phyloP scores from a whole-genome alignment of 1,140 invertebrate genomes.

The Cydia strobilella region DNA sequence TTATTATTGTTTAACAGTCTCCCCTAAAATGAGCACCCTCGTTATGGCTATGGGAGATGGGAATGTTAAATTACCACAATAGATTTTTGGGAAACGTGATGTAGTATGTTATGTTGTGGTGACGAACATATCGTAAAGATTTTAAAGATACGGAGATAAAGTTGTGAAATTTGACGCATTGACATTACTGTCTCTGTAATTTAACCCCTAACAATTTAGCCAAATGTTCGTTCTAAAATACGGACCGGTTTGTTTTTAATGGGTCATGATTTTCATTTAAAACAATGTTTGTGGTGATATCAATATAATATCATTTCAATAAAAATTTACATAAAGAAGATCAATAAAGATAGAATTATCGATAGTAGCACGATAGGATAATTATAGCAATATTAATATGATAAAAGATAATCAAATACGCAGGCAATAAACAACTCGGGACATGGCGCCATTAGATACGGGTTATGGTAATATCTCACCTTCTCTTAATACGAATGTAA shows the following conservation, averaged over 20 bases:
- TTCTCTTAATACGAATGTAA: background rate
- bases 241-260: background rate
- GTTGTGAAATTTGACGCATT: background rate
- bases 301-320: background rate
- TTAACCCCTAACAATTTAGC: too few relatives aligned
- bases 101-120: background rate
- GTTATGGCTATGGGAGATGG: conserved; percentile 46
- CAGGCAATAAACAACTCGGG: background rate
- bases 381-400: background rate
- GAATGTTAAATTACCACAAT: conserved; percentile 57
- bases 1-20: conserved; percentile 59
- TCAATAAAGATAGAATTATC: background rate
- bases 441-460: background rate
- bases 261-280: background rate
- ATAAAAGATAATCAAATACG: background rate
- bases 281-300: background rate
- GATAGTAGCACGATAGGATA: conserved; percentile 10
- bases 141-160: background rate
- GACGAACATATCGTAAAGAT: background rate
- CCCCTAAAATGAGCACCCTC: conserved; percentile 58
- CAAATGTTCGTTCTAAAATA: too few relatives aligned
- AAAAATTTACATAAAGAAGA: background rate
- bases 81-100: conserved; percentile 52
- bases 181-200: background rate
- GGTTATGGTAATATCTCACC: background rate